Base-by-base conservation (phyloP, 2,888 invertebrate genomes). In the Kryphioiulus occultus region DNA sequence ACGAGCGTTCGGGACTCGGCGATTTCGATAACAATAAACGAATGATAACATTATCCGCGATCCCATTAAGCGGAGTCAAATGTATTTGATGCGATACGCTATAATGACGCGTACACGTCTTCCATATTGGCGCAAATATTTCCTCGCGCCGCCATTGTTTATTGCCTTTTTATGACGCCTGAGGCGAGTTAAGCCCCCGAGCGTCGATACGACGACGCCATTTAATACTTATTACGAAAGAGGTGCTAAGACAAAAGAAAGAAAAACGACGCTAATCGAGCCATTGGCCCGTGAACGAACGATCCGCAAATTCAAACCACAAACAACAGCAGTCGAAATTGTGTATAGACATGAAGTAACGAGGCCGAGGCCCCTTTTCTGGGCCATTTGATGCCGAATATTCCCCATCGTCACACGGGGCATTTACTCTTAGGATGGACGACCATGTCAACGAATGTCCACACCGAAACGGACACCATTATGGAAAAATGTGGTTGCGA, bases 111-210 rank as follows among this genome's bases (percentile, higher is more conserved):
- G n/a, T n/a, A n/a, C n/a, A n/a, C 22, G 4, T 19, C 59, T 68
- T 68, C 68, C 68, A 68, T 68, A 68, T 68, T 68, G 68, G n/a
- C 68, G 68, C 68, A 26, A 68, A 68, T 68, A 26, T 68, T 68
- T 22, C 68, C 12, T 68, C 19, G 26, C n/a, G n/a, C n/a, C n/a
- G 39, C 68, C 26, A 68, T 68, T 68, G 68, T 68, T 68, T 68
- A 68, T 68, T 22, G 68, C 22, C 68, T 7, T 68, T 68, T 68
- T 68, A 68, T 68, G 68, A 68, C 22, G 68, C 68, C 68, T 26
- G 68, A 68, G 68, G 68, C 68, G 26, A 68, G 26, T 68, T 68
- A 68, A 68, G 68, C 68, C 19, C 22, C 26, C 26, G n/a, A 3
- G 68, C 68, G 68, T 68, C 68, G 26, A 68, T 68, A 68, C 68